A percentile compares a stretch with the other conserved stretches of the same genome.
These are phyloP conservation scores for Gobiocypris rarus DNA, from an alignment of 2,113 vertebrate species.

Conservation along the genomic window DNA sequence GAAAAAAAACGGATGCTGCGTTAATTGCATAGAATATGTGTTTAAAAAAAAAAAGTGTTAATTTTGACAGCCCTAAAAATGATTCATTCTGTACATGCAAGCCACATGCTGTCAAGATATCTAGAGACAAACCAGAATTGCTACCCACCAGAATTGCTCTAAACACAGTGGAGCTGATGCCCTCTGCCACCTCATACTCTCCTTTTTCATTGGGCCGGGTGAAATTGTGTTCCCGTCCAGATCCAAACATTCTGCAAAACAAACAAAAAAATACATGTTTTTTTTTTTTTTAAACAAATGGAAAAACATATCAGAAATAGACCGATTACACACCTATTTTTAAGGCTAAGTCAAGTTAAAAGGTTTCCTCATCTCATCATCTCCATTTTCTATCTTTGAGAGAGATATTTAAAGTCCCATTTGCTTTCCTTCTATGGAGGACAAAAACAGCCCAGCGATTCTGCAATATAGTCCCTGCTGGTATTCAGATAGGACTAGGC, in stretches of 20 bases:
- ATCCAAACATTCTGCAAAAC: slow-evolving; percentile 94
- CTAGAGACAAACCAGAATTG: neutral
- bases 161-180: slow-evolving; percentile 98
- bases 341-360: neutral
- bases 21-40: too few relatives aligned
- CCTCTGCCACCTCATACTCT: slow-evolving; percentile 96
- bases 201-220: slow-evolving; percentile 98
- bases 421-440: too few relatives aligned
- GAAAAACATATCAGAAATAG: neutral
- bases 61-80: neutral
- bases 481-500: too few relatives aligned
- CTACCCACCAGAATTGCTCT: slow-evolving; percentile 95
- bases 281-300: neutral
- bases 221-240: slow-evolving; percentile 97
- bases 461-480: too few relatives aligned
- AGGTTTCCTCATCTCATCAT: neutral
- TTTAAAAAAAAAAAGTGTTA: too few relatives aligned
- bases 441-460: too few relatives aligned
- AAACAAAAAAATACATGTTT: too few relatives aligned
- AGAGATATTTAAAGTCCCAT: too few relatives aligned
- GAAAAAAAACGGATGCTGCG: too few relatives aligned
- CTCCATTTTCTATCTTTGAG: neutral
- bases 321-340: neutral
- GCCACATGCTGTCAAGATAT: neutral
- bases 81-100: neutral